Base-by-base conservation (phyloP, 2,797 vertebrate species). In the Pteronotus mesoamericanus region DNA sequence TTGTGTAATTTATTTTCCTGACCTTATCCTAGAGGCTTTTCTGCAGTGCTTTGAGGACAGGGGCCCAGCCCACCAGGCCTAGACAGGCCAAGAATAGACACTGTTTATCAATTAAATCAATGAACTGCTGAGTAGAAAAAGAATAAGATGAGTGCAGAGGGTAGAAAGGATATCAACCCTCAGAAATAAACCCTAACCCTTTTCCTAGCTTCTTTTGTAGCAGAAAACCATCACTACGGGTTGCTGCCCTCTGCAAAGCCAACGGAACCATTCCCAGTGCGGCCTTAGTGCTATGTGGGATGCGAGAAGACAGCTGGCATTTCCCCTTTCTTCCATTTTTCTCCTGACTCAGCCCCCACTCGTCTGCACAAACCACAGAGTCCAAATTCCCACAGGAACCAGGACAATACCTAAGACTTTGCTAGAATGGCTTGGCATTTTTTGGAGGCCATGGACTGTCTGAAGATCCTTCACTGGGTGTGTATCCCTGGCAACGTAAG, bases 271-370 rank as follows among this genome's bases (percentile, higher is more conserved):
- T 19, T n/a, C 39, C 61, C 6, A 1, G 48, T 0, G 12, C 12
- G n/a, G 74, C 48, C 5, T 15, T 16, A 1, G 0, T 2, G 21
- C 37, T 1, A 10, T 3, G 9, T 9, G 69, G 15, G 34, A 1
- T 7, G 22, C 53, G 18, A 3, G n/a, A 48, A n/a, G 64, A 24
- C 9, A 3, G 3, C 15, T 10, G 42, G 29, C 22, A 1, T 34
- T 24, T 6, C 3, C 19, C 21, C 15, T 51, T 15, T 32, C 66
- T 14, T 57, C 24, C 4, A 1, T 1, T 22, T 22, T 55, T 10
- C 68, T 92, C 69, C 37, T 0, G 48, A 12, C 16, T 26, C 46
- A 26, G 2, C 12, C 14, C 29, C 21, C 3, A 3, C 66, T 2
- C 32, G 34, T 32, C 46, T 15, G 6, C 44, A 32, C 42, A 29